Percentiles rank a stretch among this genome's conserved stretches.
Evolutionary conservation across 2,113 vertebrate genomes (phyloP).

Genomic region (Proteles cristata): DNA sequence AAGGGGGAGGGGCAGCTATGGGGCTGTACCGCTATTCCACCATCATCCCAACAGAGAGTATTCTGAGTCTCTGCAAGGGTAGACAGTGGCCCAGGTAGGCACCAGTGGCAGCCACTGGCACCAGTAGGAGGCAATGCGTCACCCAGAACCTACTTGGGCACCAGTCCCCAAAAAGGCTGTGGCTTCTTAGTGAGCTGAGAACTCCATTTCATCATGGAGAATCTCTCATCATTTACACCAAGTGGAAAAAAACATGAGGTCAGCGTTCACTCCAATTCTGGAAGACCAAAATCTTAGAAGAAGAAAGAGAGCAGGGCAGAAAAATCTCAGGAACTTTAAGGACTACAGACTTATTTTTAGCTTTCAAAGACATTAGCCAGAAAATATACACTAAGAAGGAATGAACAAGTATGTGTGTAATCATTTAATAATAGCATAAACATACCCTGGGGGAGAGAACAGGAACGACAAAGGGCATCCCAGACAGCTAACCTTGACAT

Average conservation of each 20-base stretch:
- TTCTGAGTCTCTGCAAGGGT: not conserved
- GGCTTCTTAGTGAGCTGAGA: not conserved
- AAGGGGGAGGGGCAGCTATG: not conserved
- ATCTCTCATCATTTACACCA: not conserved
- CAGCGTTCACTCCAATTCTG: not conserved
- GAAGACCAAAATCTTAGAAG: not conserved
- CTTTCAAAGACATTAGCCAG: constrained; percentile 43
- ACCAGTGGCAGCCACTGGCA: not conserved
- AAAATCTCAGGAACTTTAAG: constrained; percentile 38
- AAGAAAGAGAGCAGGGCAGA: not conserved
- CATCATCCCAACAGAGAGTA: not conserved
- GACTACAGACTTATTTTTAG: constrained; percentile 66
- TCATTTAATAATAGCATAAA: constrained; percentile 70
- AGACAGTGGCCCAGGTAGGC: not conserved
- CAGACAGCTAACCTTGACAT: constrained; percentile 24
- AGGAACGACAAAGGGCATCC: constrained; percentile 16
- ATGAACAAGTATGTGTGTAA: constrained; percentile 41
- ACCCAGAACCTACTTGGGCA: too few relatives aligned
- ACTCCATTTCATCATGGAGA: not conserved
- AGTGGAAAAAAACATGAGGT: not conserved
- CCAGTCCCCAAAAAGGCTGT: accelerated
- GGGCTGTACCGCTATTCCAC: not conserved
- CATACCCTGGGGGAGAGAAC: not conserved
- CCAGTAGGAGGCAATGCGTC: accelerated
- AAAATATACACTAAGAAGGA: constrained; percentile 35